These are phyloP conservation scores for Antrozous pallidus DNA, from an alignment of 2,797 vertebrate genomes.

Conservation along the genomic window DNA sequence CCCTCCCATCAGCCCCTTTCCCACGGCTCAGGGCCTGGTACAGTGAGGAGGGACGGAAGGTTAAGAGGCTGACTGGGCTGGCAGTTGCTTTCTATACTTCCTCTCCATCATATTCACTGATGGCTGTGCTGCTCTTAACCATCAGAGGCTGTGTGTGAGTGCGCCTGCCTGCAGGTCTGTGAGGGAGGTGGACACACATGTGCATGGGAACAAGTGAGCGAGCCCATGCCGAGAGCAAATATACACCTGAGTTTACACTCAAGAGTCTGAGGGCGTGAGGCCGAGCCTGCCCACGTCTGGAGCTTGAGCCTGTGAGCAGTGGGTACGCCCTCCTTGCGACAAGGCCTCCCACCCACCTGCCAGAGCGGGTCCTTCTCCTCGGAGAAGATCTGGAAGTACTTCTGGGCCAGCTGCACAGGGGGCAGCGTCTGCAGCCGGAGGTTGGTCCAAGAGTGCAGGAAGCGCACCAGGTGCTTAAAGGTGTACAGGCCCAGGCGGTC, in stretches of 20 bases:
- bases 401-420: slow-evolving; percentile 94
- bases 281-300: background rate
- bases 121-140: background rate
- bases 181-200: fast-evolving
- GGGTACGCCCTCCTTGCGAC: background rate
- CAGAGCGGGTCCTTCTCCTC: slow-evolving; percentile 97
- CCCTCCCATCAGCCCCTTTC: background rate
- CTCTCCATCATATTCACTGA: fast-evolving
- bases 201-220: background rate
- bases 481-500: slow-evolving; percentile 98
- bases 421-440: slow-evolving; percentile 96
- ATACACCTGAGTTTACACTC: background rate
- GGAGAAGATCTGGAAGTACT: slow-evolving; percentile 98
- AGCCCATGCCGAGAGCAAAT: background rate
- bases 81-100: background rate
- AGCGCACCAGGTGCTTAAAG: slow-evolving; percentile 95
- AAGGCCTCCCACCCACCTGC: slow-evolving; percentile 86
- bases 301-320: background rate
- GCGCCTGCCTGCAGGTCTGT: background rate
- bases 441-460: slow-evolving; percentile 97
- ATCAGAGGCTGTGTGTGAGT: background rate
- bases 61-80: background rate
- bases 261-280: fast-evolving
- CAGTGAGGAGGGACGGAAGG: background rate
- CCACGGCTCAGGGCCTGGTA: background rate